Base-by-base conservation (phyloP, 2,797 vertebrate species). In the Fistularia commersonii region DNA sequence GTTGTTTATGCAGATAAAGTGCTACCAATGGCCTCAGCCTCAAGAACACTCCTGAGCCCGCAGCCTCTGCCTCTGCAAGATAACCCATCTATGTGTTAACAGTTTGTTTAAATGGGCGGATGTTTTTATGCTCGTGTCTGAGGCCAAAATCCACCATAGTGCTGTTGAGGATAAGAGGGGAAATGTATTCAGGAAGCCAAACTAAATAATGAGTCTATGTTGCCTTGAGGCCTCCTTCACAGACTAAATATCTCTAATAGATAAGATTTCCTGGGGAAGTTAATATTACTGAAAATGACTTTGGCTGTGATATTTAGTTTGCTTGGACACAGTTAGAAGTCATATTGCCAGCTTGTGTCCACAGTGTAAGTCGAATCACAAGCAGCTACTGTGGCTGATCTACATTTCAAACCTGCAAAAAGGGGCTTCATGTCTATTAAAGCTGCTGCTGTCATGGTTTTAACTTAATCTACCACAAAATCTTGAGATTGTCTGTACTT, bases 171-270 rank as follows among this genome's bases (percentile, higher is more conserved):
- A 87, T 79, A 85, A 82, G 67, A 73, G 77, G 68, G 76, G 82
- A 80, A 83, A 83, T 79, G 61, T 74, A 79, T 75, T 67, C 81
- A 86, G 76, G 82, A 86, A 88, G 81, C 77, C 82, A 79, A 85
- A 81, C 74, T 65, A 88, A 88, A 86, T 87, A 86, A 85, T 84
- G 77, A 86, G 72, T 57, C 72, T 63, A 6, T 73, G 74, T 57
- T 66, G 77, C 74, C 72, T 4, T 8, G 60, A 69, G 84, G 78
- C 63, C 69, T 81, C 67, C 59, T 72, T 62, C 58, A 56, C 76
- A 62, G 74, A 81, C 73, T 52, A 44, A 85, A 81, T 76, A 84
- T 80, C 77, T 81, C 74, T 74, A 43, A 47, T 15, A 71, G 79
- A 86, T 81, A 79, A 81, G 71, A 81, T 82, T 82, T 84, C 75